Evolutionary conservation across 2,888 invertebrate genomes (phyloP), one percentile per base, ranked within the genome.

Genomic region (Macrophya annulata): DNA sequence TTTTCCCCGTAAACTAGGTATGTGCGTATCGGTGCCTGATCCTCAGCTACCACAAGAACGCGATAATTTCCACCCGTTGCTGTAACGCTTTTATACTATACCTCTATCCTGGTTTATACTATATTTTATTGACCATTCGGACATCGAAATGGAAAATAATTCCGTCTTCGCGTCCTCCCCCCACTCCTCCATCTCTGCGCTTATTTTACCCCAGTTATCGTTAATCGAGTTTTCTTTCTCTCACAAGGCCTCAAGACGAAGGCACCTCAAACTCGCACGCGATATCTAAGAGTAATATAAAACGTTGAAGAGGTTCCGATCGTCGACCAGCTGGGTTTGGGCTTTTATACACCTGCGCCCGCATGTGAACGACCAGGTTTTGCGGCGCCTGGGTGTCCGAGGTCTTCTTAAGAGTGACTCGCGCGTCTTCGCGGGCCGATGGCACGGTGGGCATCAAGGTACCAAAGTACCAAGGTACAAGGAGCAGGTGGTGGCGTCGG

Each of bases 401-500:
- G 48, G 83, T 4, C 83, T 62, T 15, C 48, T 40, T 59, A 81
- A 81, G 62, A 77, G 9, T 17, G 74, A 4, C 74, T n/a, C 48
- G n/a, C 43, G 81, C 65, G 31, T 83, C 83, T 81, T 81, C 81
- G 81, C 59, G 62, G 59, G 62, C 10, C 43, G 81, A 43, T 43
- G 59, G 1, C 48, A 68, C 68, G n/a, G 40, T 31, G 81, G 81
- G 68, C 65, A 51, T 37, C 31, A 6, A 59, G 48, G 68, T 77
- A 77, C 51, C 51, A 72, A 85, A 45, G 85, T 59, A 84, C 68
- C 68, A 25, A 48, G 48, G 68, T 71, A 71, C 55, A 59, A 68
- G 74, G 31, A 62, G 85, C 77, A 85, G 85, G 85, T 65, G 62
- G 85, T 65, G 65, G 85, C 88, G 89, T 88, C 43, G 79, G 83